These are phyloP conservation scores for Cryptocephalus moraei DNA, from an alignment of 2,888 invertebrate species.

Conservation along the genomic window DNA sequence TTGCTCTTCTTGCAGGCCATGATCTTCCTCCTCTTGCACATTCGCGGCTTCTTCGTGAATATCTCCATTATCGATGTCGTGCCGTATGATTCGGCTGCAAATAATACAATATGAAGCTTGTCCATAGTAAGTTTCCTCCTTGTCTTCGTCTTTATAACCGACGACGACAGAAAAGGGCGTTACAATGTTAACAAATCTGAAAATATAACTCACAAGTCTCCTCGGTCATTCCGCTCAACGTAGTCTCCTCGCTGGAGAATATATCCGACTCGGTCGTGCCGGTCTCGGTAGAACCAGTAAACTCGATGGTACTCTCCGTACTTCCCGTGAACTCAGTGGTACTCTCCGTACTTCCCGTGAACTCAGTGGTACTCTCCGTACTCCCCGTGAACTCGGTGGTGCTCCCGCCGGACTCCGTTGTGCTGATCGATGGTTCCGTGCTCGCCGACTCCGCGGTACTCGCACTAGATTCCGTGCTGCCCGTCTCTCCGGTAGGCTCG, in stretches of 20 bases:
- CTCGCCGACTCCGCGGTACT: not conserved
- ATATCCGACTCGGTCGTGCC: conserved; percentile 7
- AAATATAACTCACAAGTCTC: not conserved
- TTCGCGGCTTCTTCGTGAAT: conserved; percentile 40
- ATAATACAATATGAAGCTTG: too few species aligned
- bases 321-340: conserved; percentile 13
- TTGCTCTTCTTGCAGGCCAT: conserved; percentile 50
- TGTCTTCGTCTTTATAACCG: too few species aligned
- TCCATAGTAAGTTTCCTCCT: too few species aligned
- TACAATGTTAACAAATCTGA: too few species aligned
- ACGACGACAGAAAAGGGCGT: too few species aligned
- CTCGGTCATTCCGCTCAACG: conserved; percentile 12
- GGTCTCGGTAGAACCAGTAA: conserved; percentile 8
- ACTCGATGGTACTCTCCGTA: conserved; percentile 4
- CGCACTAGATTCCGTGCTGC: not conserved
- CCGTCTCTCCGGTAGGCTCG: not conserved
- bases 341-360: conserved; percentile 3
- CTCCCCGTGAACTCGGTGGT: conserved; percentile 9
- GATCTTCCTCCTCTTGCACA: conserved; percentile 48
- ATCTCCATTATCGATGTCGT: conserved; percentile 46
- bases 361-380: conserved; percentile 8
- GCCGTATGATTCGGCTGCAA: conserved; percentile 4
- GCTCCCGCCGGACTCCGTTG: conserved; percentile 4
- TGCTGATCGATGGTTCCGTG: not conserved
- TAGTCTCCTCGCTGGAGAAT: conserved; percentile 7